Conservation (phyloP, 2,888 invertebrate genomes). For the Sminthurides aquaticus region DNA sequence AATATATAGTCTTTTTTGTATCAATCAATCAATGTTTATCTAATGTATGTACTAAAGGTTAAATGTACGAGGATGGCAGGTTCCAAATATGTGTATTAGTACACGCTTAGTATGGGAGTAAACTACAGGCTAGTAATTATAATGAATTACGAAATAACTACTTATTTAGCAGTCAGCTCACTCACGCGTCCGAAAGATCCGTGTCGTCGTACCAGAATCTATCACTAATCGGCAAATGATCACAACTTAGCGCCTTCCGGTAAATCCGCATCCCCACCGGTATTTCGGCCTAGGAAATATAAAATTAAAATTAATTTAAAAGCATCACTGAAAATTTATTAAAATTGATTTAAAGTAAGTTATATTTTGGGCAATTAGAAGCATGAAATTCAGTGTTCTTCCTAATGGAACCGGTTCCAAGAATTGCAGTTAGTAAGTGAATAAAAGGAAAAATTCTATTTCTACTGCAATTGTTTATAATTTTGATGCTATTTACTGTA, state of each 20-base stretch:
- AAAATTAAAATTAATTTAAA: neutral
- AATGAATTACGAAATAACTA: too few species aligned
- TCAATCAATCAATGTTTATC: too few species aligned
- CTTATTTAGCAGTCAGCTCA: neutral
- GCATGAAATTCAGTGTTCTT: neutral
- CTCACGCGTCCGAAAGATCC: conserved; percentile 15
- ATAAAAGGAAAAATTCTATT: too few species aligned
- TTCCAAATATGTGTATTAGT: too few species aligned
- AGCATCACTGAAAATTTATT: neutral
- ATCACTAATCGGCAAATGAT: conserved; percentile 16
- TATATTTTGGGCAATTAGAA: neutral
- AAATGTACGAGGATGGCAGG: too few species aligned
- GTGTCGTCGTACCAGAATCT: conserved; percentile 18
- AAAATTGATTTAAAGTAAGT: neutral
- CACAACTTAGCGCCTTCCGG: conserved; percentile 20
- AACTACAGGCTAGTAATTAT: too few species aligned
- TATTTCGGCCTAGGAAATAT: conserved; percentile 6
- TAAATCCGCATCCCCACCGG: conserved; percentile 17
- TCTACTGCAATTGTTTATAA: too few species aligned
- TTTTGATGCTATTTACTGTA: too few species aligned
- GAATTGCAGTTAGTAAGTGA: too few species aligned
- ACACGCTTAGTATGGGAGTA: too few species aligned
- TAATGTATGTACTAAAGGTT: too few species aligned
- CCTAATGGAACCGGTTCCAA: neutral
- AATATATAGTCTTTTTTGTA: too few species aligned